phyloP scores from a whole-genome alignment of 2,113 vertebrate species.

The Alosa alosa region DNA sequence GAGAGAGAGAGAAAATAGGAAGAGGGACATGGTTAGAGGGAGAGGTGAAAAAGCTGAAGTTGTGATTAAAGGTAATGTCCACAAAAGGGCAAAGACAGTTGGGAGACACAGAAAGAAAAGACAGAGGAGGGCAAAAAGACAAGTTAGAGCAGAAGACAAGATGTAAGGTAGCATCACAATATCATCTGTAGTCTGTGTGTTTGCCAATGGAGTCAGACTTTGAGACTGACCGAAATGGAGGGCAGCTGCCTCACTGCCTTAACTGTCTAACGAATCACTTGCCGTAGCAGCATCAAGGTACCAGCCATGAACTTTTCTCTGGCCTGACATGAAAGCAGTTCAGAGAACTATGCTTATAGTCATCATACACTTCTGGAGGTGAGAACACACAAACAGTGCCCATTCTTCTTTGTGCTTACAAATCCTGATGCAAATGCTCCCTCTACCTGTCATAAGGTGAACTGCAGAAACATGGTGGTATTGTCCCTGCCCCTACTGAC shows the following conservation, averaged over 20 bases:
- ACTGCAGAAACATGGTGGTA: background rate
- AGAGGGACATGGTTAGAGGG: background rate
- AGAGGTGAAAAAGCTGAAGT: background rate
- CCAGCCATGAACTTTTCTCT: background rate
- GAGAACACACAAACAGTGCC: background rate
- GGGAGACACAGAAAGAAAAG: background rate
- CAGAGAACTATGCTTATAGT: background rate
- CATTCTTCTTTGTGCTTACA: background rate
- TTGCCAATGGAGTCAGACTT: too few relatives aligned
- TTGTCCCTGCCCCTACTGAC: background rate
- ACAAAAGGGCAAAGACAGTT: background rate
- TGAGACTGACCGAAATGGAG: too few relatives aligned
- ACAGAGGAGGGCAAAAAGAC: background rate
- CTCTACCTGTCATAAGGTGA: conserved; percentile 15
- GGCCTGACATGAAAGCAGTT: background rate
- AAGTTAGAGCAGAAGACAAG: too few relatives aligned
- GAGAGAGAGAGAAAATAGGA: background rate
- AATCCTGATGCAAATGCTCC: background rate
- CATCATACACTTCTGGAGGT: background rate
- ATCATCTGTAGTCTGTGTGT: too few relatives aligned
- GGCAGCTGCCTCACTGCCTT: too few relatives aligned
- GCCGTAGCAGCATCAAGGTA: too few relatives aligned
- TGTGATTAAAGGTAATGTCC: background rate
- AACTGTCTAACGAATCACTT: too few relatives aligned
- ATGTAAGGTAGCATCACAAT: too few relatives aligned